Conservation (phyloP, 92 coral and sea anemone species). For the Bergia puertoricense region DNA sequence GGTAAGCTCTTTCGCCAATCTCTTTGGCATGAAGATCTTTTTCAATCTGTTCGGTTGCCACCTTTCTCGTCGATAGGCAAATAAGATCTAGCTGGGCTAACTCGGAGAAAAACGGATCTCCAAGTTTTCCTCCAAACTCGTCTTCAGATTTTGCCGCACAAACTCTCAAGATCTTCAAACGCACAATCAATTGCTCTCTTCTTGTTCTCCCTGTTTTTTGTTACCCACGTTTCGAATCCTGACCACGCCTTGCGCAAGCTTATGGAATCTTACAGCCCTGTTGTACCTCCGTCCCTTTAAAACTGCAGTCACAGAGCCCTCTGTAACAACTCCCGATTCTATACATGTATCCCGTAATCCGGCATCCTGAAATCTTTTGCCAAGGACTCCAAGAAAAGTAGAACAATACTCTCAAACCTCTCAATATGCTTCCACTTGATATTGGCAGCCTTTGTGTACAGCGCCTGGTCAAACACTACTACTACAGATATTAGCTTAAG, state of each 20-base stretch:
- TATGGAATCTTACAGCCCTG: conserved; percentile 54
- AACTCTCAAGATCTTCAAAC: conserved; percentile 23
- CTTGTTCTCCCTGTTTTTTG: conserved; percentile 29
- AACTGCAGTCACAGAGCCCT: conserved; percentile 48
- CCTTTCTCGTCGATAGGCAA: conserved; percentile 16
- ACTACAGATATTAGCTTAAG: not conserved
- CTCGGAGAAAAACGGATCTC: conserved; percentile 13
- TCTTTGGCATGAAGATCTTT: not conserved
- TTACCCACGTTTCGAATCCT: conserved; percentile 45
- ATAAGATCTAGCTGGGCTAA: conserved; percentile 35
- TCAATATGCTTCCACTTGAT: conserved; percentile 24
- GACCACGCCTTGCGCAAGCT: conserved; percentile 52
- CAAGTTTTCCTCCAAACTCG: conserved; percentile 17
- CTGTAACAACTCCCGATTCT: conserved; percentile 53
- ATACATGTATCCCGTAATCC: conserved; percentile 55
- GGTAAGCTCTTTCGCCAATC: conserved; percentile 1
- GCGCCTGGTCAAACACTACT: conserved; percentile 65
- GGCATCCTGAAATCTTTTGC: conserved; percentile 65
- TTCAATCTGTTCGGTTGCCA: not conserved
- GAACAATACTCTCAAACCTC: conserved; percentile 27
- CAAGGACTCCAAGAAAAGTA: conserved; percentile 58
- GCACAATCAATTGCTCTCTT: conserved; percentile 8
- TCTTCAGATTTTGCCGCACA: conserved; percentile 26
- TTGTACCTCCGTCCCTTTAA: conserved; percentile 55
- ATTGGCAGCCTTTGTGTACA: conserved; percentile 45